Evolutionary conservation across 1,140 invertebrate species (phyloP).

Genomic region (Orchestia grillus): DNA sequence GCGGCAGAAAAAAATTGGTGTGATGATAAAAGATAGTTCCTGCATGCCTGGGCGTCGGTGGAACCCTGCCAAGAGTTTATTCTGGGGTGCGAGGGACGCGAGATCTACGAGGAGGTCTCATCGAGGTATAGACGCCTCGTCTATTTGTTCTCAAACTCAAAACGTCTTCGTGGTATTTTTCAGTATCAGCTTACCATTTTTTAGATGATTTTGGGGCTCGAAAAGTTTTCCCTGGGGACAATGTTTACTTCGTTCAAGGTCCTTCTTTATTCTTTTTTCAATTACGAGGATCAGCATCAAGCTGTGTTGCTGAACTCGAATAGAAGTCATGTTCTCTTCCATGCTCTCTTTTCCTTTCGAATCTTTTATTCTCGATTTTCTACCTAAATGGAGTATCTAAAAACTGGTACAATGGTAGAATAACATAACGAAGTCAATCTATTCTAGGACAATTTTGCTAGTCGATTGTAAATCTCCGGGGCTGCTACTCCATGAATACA

Average conservation of each 20-base stretch:
- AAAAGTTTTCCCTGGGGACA: neutral
- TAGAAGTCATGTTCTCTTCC: neutral
- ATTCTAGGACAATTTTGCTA: neutral
- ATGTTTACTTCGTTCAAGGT: neutral
- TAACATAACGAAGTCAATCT: neutral
- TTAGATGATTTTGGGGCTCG: neutral
- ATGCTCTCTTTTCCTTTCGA: neutral
- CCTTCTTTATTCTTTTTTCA: neutral
- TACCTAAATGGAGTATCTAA: neutral
- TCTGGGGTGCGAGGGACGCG: neutral
- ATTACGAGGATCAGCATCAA: neutral
- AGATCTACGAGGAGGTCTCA: neutral
- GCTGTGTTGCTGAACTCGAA: neutral
- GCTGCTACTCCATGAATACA: neutral
- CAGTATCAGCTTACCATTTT: neutral
- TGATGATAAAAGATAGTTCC: constrained; percentile 25
- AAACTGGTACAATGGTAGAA: neutral
- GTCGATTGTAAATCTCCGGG: neutral
- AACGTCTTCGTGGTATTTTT: neutral
- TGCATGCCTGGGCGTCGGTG: neutral
- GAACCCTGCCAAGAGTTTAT: constrained; percentile 23
- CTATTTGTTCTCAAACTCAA: neutral
- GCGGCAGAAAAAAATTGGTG: neutral
- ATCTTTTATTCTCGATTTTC: neutral
- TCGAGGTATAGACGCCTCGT: neutral